A percentile compares a stretch with the other conserved stretches of the same genome.
Conservation (phyloP, 2,113 vertebrate genomes). For the Hyla sarda region DNA sequence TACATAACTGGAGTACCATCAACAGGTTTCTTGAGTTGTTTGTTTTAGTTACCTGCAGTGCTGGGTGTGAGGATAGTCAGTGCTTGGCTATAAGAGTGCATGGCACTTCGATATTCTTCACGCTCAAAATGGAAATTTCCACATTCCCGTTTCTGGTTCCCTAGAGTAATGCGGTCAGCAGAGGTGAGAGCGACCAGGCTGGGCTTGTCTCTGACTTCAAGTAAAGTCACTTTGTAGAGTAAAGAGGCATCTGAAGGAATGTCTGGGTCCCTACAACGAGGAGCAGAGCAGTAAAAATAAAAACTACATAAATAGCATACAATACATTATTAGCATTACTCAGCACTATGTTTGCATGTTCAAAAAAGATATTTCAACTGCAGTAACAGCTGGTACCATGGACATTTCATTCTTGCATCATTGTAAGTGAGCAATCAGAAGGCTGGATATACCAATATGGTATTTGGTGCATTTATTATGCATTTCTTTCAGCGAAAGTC, state of each 20-base stretch:
- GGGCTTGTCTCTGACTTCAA: conserved; percentile 74
- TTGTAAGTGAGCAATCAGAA: no score
- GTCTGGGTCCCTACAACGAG: conserved; percentile 71
- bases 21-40: no score
- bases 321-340: not conserved
- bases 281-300: not conserved
- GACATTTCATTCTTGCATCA: no score
- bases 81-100: conserved; percentile 79
- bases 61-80: conserved; percentile 76
- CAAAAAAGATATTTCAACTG: not conserved
- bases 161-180: conserved; percentile 76
- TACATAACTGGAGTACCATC: no score
- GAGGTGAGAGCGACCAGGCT: conserved; percentile 70
- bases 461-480: no score
- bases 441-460: no score
- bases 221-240: conserved; percentile 81
- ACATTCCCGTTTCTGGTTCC: conserved; percentile 80
- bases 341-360: not conserved
- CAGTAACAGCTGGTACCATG: not conserved
- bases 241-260: conserved; percentile 78
- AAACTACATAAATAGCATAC: not conserved
- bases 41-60: conserved; percentile 67
- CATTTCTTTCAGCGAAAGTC: no score
- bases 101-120: conserved; percentile 76
- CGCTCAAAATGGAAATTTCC: conserved; percentile 85